Percentiles rank a stretch among this genome's conserved stretches.
phyloP scores from a whole-genome alignment of 2,797 vertebrate species.

The Tympanoctomys barrerae region DNA sequence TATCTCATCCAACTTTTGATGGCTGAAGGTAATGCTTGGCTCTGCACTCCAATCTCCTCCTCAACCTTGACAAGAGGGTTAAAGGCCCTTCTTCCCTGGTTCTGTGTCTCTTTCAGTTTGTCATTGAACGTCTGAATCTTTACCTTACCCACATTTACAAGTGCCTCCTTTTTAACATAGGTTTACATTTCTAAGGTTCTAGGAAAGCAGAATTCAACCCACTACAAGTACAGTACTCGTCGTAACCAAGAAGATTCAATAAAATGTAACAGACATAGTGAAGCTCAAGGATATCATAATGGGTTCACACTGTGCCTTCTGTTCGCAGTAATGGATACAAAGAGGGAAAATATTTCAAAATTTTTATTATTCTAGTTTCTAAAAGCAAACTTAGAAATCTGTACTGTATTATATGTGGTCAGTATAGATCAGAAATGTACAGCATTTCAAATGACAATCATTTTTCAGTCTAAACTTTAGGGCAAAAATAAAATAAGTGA shows the following conservation, averaged over 20 bases:
- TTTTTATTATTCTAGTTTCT: not conserved
- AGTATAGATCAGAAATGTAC: not conserved
- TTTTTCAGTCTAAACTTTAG: not conserved
- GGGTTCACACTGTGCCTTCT: not conserved
- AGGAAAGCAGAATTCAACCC: not conserved
- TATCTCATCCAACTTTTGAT: not conserved
- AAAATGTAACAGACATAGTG: not conserved
- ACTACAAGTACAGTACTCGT: not conserved
- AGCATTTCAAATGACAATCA: not conserved
- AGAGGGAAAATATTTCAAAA: not conserved
- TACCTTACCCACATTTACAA: not conserved
- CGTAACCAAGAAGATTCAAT: not conserved
- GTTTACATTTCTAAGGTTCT: not conserved
- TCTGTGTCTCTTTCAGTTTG: not conserved
- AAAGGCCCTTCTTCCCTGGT: not conserved
- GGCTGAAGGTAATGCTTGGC: not conserved
- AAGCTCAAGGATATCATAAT: not conserved
- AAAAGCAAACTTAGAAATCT: not conserved
- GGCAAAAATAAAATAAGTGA: not conserved
- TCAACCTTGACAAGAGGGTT: not conserved
- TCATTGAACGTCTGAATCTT: not conserved
- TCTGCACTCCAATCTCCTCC: not conserved
- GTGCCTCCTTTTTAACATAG: not conserved
- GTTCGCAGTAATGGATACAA: not conserved
- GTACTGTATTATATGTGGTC: not conserved